A percentile compares a stretch with the other conserved stretches of the same genome.
These are phyloP conservation scores for Brienomyrus brachyistius DNA, from an alignment of 2,113 vertebrate genomes.

Conservation along the genomic window DNA sequence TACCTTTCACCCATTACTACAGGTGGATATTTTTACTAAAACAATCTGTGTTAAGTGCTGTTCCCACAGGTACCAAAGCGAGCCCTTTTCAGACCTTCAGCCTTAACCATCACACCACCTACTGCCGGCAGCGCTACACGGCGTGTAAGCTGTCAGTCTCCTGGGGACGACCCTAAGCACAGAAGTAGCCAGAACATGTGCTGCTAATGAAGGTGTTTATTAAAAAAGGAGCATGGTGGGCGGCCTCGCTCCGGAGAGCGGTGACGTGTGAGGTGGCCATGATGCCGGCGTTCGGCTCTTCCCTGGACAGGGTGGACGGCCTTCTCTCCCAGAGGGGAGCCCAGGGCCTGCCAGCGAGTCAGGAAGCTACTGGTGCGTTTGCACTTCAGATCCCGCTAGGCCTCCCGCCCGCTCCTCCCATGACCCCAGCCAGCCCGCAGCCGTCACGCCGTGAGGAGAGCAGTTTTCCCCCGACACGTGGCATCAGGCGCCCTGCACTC, in stretches of 20 bases:
- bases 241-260: not conserved
- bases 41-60: not conserved
- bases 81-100: not conserved
- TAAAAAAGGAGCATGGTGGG: not conserved
- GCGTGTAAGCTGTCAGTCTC: not conserved
- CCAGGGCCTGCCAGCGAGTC: slow-evolving; percentile 43
- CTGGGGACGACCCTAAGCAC: not conserved
- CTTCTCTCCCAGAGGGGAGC: slow-evolving; percentile 37
- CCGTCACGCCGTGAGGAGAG: slow-evolving; percentile 25
- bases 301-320: slow-evolving; percentile 39
- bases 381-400: slow-evolving; percentile 26
- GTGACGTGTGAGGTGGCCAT: slow-evolving; percentile 59
- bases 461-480: slow-evolving; percentile 1
- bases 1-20: not conserved
- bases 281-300: slow-evolving; percentile 47
- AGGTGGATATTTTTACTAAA: not conserved
- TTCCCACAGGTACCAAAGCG: not conserved
- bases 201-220: not conserved
- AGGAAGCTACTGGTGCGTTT: slow-evolving; percentile 52
- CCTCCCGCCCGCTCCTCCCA: slow-evolving; percentile 32
- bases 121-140: not conserved
- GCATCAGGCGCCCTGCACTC: not conserved
- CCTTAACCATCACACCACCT: not conserved
- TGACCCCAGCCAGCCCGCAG: slow-evolving; percentile 32
- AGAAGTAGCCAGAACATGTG: not conserved